Evolutionary conservation across 2,113 vertebrate species (phyloP), one percentile per base, ranked within the genome.

Genomic region (Herpetotheres cachinnans): DNA sequence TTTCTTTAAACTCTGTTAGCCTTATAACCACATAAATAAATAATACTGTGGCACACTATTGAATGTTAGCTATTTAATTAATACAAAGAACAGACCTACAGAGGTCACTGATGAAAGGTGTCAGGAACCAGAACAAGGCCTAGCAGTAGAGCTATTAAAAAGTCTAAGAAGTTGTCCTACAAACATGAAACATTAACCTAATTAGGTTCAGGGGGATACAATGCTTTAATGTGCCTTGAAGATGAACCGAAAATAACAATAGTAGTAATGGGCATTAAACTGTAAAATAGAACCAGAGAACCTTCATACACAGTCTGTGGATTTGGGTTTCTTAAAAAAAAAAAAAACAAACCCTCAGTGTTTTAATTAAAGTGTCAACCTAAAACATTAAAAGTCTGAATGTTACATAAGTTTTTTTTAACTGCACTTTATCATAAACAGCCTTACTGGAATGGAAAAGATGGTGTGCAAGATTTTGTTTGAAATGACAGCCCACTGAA

Each of bases 171-270:
- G 69, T 42, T 91, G 80, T 92, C 83, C 89, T 95, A 94, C 76
- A 95, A 89, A 89, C 47, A 78, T 47, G 55, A 95, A 94, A 91
- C 83, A 83, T 92, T 95, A 95, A 89, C 77, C 83, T 70, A 94
- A 96, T 94, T 84, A 89, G n/a, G 38, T 86, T 86, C 69, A 70
- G 55, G 59, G 58, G 25, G 71, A 71, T 56, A 52, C 42, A 86
- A 24, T 49, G 18, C 46, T 85, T 81, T 78, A 86, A 55, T 50
- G 42, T 78, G 65, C 52, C 83, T 86, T 91, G 69, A 63, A 86
- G 65, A 86, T 32, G 61, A 79, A 91, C n/a, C 59, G 94, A 94
- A 96, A 95, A 81, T 78, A 97, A 49, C 71, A 94, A 9, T 61
- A 61, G 34, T 20, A 88, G 55, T 54, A 73, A 69, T 11, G 85